These are phyloP conservation scores for Hirtodrosophila histrioides DNA, from an alignment of 2,888 invertebrate species.

Conservation along the genomic window DNA sequence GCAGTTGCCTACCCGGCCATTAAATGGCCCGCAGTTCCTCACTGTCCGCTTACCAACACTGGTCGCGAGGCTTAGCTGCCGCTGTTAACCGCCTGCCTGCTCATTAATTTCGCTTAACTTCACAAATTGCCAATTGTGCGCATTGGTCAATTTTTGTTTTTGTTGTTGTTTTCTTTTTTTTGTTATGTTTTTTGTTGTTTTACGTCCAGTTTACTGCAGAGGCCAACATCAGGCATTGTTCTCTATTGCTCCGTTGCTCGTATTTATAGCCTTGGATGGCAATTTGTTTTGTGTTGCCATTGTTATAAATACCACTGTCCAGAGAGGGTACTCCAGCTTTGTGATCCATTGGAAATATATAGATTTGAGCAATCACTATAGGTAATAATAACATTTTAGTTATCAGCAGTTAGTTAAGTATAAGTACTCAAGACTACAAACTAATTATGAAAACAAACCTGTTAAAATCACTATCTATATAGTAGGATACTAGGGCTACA, in stretches of 20 bases:
- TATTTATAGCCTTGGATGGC: conserved; percentile 75
- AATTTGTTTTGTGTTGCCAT: conserved; percentile 71
- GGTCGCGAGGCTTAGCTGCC: conserved; percentile 22
- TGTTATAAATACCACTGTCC: conserved; percentile 44
- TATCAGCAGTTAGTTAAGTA: too few relatives aligned
- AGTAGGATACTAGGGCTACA: too few relatives aligned
- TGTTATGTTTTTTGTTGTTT: conserved; percentile 15
- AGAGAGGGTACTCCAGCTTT: neutral
- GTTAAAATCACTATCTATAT: too few relatives aligned
- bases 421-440: too few relatives aligned
- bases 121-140: conserved; percentile 81
- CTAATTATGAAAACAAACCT: too few relatives aligned
- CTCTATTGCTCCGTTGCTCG: conserved; percentile 66
- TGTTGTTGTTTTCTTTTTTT: conserved; percentile 28
- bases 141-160: conserved; percentile 65
- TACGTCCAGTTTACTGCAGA: conserved; percentile 19
- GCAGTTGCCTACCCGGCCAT: conserved; percentile 1
- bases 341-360: neutral
- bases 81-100: conserved; percentile 33
- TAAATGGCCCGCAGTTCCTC: conserved; percentile 18
- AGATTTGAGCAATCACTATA: neutral
- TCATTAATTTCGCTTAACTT: conserved; percentile 81
- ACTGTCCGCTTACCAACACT: conserved; percentile 35
- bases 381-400: too few relatives aligned
- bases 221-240: conserved; percentile 47